Percentiles rank a stretch among this genome's conserved stretches.
phyloP scores from a whole-genome alignment of 2,888 invertebrate genomes.

The Macaria notata region DNA sequence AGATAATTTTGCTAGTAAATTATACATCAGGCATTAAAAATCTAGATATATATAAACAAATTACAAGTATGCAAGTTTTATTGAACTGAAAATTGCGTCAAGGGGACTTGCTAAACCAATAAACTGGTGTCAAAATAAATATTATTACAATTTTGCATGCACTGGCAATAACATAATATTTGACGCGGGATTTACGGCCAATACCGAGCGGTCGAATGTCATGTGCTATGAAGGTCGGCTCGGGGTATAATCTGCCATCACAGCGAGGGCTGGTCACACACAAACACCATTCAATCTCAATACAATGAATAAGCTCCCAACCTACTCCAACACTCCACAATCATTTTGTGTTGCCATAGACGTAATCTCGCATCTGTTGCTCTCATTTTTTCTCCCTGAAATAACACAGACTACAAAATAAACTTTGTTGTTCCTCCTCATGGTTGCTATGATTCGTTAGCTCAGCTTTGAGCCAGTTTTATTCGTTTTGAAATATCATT shows the following conservation, averaged over 20 bases:
- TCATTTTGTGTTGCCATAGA: constrained; percentile 44
- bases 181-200: constrained; percentile 25
- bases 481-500: constrained; percentile 3
- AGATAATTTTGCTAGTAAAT: too few relatives aligned
- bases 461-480: not conserved
- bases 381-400: constrained; percentile 30
- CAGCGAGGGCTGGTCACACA: constrained; percentile 51
- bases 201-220: constrained; percentile 44
- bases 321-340: constrained; percentile 50
- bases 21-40: too few relatives aligned
- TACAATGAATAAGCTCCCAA: constrained; percentile 54
- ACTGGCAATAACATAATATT: too few relatives aligned
- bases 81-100: too few relatives aligned
- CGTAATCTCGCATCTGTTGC: constrained; percentile 50
- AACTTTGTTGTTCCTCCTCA: constrained; percentile 8
- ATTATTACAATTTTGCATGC: too few relatives aligned
- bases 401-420: constrained; percentile 20
- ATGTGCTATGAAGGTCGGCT: constrained; percentile 47
- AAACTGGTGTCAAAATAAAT: too few relatives aligned
- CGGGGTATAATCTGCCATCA: constrained; percentile 52
- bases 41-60: too few relatives aligned
- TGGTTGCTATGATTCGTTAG: constrained; percentile 5
- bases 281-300: constrained; percentile 44
- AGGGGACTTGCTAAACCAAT: too few relatives aligned
- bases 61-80: too few relatives aligned